Evolutionary conservation across 2,797 vertebrate genomes (phyloP), one percentile per base, ranked within the genome.

Genomic region (Enteromius trimaculatus): DNA sequence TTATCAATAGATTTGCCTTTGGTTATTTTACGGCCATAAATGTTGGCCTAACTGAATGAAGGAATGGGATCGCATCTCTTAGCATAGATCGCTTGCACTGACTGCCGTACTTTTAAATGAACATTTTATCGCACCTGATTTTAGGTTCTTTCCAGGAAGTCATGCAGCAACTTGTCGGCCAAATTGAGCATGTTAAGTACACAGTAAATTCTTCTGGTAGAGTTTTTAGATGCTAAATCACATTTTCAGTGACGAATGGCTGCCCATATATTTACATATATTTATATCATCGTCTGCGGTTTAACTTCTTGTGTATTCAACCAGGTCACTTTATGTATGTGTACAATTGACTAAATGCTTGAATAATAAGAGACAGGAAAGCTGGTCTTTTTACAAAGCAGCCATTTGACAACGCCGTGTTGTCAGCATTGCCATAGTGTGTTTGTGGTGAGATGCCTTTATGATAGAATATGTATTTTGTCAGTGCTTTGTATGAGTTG

Each of bases 401-500:
- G 72, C 60, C 62, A 31, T 55, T 55, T 68, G 81, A 82, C 72
- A 58, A 82, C 23, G 4, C 3, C 6, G 51, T 37, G 62, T 82
- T 85, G 71, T 79, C 66, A 58, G 81, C 39, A 80, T 83, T 86
- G 77, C 81, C 80, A 77, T 75, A 79, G 44, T 60, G 39, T 83
- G 66, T 60, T 75, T 79, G 77, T 79, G 60, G 42, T 78, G 80
- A 65, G 58, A 74, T 26, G 69, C 74, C 60, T 26, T 74, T 77
- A 77, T 65, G 72, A 69, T 86, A 75, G 81, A 86, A 82, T 80
- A 71, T 82, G 71, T 86, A 84, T 87, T 82, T 85, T 85, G 81
- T 88, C 51, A 71, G 77, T 87, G 88, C 87, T 90, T 85, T 78
- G 84, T 90, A 85, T 83, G 90, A 89, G 90, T 91, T 91, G 90